Percentiles rank a stretch among this genome's conserved stretches.
Evolutionary conservation across 2,113 vertebrate genomes (phyloP).

Genomic region (Mobula hypostoma): DNA sequence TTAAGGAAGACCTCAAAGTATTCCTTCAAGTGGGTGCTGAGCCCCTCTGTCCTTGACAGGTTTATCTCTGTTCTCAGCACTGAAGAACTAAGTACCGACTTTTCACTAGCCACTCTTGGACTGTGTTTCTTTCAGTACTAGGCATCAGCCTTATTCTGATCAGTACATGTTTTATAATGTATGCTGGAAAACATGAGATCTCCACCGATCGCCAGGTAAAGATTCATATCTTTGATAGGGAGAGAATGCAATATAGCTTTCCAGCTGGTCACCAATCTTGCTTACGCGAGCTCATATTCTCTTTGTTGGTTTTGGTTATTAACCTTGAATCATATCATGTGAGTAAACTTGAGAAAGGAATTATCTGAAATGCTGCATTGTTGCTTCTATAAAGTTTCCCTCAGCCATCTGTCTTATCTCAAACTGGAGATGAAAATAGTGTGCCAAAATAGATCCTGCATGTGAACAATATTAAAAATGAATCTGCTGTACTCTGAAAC

Average conservation of each 20-base stretch:
- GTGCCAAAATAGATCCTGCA: not conserved
- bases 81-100: not conserved
- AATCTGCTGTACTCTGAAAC: not conserved
- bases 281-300: not conserved
- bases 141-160: no score
- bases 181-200: not conserved
- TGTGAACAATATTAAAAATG: not conserved
- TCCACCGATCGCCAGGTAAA: not conserved
- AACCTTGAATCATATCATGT: not conserved
- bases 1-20: no score
- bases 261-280: not conserved
- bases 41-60: no score
- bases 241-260: not conserved
- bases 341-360: not conserved
- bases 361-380: not conserved
- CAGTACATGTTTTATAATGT: not conserved
- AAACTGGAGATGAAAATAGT: not conserved
- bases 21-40: no score
- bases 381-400: not conserved
- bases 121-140: no score
- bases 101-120: not conserved
- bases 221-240: not conserved
- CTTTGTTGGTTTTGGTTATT: not conserved
- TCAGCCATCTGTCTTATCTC: not conserved
- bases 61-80: no score